phyloP scores from a whole-genome alignment of 1,140 invertebrate species.

The Geopemphigus sp. region DNA sequence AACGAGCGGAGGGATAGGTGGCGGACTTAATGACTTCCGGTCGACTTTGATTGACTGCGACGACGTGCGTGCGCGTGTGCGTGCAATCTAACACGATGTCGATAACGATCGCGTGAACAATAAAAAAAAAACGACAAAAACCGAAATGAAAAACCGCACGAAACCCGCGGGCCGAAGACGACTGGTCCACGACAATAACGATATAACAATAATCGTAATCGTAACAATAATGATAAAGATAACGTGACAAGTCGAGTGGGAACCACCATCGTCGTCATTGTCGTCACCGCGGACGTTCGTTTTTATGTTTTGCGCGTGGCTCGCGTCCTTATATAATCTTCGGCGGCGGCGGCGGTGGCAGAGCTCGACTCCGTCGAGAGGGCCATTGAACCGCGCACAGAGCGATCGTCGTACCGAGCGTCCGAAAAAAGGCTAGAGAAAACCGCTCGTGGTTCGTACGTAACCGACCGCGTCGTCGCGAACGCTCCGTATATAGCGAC shows the following conservation, averaged over 20 bases:
- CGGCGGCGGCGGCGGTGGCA: too few relatives aligned
- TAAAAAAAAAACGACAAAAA: not conserved
- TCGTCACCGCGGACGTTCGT: too few relatives aligned
- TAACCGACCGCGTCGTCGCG: too few relatives aligned
- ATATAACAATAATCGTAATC: not conserved
- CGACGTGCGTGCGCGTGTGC: too few relatives aligned
- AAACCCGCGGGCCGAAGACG: too few relatives aligned
- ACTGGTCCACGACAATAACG: not conserved
- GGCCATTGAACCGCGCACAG: not conserved
- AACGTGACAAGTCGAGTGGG: slow-evolving; percentile 13
- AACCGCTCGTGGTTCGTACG: not conserved
- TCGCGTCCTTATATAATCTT: too few relatives aligned
- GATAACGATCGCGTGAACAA: not conserved
- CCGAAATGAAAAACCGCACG: not conserved
- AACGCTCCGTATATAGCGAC: too few relatives aligned
- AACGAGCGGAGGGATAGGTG: too few relatives aligned
- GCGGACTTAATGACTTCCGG: not conserved
- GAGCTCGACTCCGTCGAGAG: not conserved
- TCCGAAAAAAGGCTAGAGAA: not conserved
- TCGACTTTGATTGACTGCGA: not conserved
- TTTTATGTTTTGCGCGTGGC: not conserved
- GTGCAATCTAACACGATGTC: not conserved
- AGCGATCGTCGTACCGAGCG: not conserved
- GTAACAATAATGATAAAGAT: not conserved
- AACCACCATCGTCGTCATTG: not conserved